Evolutionary conservation across 2,113 vertebrate species (phyloP).

Genomic region (Lonchura striata): DNA sequence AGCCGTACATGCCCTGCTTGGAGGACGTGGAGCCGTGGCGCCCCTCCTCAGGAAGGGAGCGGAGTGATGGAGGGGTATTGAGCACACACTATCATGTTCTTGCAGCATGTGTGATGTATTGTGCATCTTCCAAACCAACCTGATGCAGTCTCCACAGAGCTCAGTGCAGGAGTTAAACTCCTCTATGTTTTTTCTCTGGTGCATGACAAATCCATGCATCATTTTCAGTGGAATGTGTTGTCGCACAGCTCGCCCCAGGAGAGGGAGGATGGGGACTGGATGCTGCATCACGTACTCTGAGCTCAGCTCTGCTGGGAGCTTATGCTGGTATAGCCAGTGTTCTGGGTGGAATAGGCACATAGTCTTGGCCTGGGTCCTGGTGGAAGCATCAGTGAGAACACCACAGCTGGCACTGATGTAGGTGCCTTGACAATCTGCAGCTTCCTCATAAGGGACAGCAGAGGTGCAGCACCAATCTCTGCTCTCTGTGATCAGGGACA

Average conservation of each 20-base stretch:
- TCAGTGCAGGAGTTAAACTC: not conserved
- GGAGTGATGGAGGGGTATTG: not conserved
- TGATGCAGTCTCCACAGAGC: not conserved
- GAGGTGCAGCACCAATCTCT: not conserved
- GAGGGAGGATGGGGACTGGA: not conserved
- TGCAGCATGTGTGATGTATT: not conserved
- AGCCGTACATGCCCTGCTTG: accelerated
- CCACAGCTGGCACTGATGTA: not conserved
- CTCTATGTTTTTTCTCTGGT: not conserved
- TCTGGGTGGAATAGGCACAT: not conserved
- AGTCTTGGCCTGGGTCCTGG: not conserved
- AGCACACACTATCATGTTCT: accelerated
- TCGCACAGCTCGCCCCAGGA: not conserved
- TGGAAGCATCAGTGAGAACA: not conserved
- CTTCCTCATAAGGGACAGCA: not conserved
- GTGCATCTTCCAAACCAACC: not conserved
- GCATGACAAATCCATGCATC: not conserved
- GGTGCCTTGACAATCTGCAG: not conserved
- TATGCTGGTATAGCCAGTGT: not conserved
- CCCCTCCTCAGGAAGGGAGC: not conserved
- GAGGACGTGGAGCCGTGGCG: no score
- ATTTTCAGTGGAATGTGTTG: not conserved
- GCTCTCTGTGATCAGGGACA: not conserved
- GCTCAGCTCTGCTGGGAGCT: not conserved
- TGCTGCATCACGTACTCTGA: not conserved